phyloP scores from a whole-genome alignment of 2,797 vertebrate genomes.

The Oreochromis grahami region DNA sequence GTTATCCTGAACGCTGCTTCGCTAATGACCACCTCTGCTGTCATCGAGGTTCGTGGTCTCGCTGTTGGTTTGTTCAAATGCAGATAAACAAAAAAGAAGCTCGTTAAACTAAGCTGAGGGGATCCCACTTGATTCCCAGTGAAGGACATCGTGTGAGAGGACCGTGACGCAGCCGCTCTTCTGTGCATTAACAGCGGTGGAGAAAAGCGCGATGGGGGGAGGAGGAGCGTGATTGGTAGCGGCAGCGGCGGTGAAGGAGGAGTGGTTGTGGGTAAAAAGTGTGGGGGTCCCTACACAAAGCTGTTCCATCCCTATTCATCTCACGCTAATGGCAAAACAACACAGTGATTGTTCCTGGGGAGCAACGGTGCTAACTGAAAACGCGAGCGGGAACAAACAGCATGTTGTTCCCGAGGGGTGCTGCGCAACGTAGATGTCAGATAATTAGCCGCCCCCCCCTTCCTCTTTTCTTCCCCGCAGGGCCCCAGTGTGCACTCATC shows the following conservation, averaged over 20 bases:
- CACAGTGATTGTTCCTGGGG: constrained; percentile 75
- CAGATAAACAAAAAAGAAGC: neutral
- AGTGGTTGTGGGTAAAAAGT: neutral
- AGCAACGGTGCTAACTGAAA: constrained; percentile 74
- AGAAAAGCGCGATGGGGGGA: constrained; percentile 6
- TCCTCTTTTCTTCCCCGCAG: neutral
- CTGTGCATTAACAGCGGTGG: constrained; percentile 27
- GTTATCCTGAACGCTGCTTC: neutral
- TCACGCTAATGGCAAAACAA: constrained; percentile 78
- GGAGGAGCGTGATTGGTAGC: constrained; percentile 3
- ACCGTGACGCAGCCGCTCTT: constrained; percentile 15
- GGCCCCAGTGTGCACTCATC: constrained; percentile 58
- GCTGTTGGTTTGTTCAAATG: neutral
- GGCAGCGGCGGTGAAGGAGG: neutral
- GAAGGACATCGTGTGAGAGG: constrained; percentile 34
- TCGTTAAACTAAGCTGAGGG: constrained; percentile 29
- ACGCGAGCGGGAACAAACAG: constrained; percentile 72
- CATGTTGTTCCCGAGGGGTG: constrained; percentile 74
- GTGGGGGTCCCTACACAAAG: constrained; percentile 55
- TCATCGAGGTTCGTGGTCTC: neutral
- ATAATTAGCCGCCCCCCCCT: constrained; percentile 67
- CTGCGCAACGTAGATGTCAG: constrained; percentile 73
- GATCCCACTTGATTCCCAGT: constrained; percentile 45
- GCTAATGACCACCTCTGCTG: constrained; percentile 20
- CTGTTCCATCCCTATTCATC: constrained; percentile 76